Evolutionary conservation across 2,888 invertebrate genomes (phyloP), one percentile per base, ranked within the genome.

Genomic region (Stramonita haemastoma): DNA sequence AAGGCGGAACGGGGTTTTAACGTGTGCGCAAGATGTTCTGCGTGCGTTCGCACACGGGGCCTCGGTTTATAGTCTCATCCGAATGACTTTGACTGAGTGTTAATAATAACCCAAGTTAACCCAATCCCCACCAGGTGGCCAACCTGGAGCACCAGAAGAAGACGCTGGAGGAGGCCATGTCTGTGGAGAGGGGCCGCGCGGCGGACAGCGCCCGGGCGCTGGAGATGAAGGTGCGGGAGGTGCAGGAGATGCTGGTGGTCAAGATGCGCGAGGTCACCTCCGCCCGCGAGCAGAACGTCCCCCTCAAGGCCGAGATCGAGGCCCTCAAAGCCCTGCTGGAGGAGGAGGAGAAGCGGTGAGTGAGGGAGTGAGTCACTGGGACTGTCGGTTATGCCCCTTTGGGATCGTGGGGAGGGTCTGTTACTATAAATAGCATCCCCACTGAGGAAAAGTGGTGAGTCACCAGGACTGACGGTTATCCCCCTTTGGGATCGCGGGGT

Each of bases 291-390:
- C 91, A 93, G 11, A 93, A 94, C 90, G 89, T 95, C 22, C 95
- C 95, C 19, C 93, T 96, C 19, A 95, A 94, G 89, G 93, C 95
- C 0, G 96, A 96, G 91, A 95, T 96, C 60, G 95, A 95, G 86
- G 93, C 95, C 4, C 91, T 95, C 87, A 94, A 94, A 86, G 92
- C 92, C 4, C 87, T 96, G 66, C 91, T 96, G 60, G 95, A 95
- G 66, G 95, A 95, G 84, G 95, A 95, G 89, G 95, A 96, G 89
- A 60, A 32, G 29, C 86, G 86, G 86, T 86, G 60, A 85, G 56
- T 46, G 22, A 22, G 29, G 22, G 84, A 22, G 83, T 8, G 57
- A 13, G 57, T 8, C 17, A 17, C 11, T 57, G 57, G 57, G 8
- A 17, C 11, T 57, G 57, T 57, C 11, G 57, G n/a, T n/a, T n/a